Conservation (phyloP, 2,888 invertebrate species). For the Seira musarum region DNA sequence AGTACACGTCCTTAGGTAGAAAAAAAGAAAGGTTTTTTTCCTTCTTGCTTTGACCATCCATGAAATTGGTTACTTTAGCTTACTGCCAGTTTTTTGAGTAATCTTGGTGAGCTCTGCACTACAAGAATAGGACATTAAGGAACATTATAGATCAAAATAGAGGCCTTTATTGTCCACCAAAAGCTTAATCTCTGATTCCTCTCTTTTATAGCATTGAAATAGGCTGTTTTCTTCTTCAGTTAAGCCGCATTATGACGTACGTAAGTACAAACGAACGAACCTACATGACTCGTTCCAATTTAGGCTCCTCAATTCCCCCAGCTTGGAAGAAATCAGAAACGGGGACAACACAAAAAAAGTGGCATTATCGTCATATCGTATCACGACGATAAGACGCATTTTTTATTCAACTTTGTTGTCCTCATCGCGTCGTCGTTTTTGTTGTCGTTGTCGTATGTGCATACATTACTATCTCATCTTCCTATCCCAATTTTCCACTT, state of each 20-base stretch:
- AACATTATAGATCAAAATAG: conserved; percentile 37
- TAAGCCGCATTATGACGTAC: neutral
- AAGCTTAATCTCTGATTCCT: conserved; percentile 41
- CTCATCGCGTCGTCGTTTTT: conserved; percentile 16
- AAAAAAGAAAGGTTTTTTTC: conserved; percentile 27
- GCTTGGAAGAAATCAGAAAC: neutral
- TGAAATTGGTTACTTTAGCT: conserved; percentile 62
- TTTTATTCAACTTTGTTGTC: conserved; percentile 14
- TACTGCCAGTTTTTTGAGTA: neutral
- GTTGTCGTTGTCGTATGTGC: conserved; percentile 41
- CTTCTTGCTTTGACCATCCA: conserved; percentile 55
- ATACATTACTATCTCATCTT: conserved; percentile 35
- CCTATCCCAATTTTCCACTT: conserved; percentile 42
- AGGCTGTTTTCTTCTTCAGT: conserved; percentile 29
- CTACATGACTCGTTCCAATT: neutral
- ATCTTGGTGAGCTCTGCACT: too few species aligned
- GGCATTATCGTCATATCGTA: neutral
- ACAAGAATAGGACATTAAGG: conserved; percentile 44
- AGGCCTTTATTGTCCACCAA: neutral
- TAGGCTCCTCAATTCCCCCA: neutral
- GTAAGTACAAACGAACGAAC: neutral
- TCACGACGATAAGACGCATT: conserved; percentile 11
- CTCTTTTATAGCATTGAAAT: conserved; percentile 52
- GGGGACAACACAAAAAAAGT: neutral
- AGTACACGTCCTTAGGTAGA: conserved; percentile 11